phyloP scores from a whole-genome alignment of 1,140 invertebrate genomes.

The Mycetomoellerius zeteki region DNA sequence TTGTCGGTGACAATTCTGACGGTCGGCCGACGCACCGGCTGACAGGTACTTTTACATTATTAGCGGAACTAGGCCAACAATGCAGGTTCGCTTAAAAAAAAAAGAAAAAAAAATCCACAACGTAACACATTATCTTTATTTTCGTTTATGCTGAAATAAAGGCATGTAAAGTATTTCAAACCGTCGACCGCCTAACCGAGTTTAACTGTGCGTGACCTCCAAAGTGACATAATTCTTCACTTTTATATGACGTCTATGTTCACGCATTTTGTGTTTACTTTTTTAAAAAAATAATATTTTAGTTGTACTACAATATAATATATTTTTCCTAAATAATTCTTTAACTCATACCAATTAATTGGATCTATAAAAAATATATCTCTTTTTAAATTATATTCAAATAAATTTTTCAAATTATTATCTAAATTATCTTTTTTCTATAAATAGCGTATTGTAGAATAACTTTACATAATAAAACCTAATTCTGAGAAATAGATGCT shows the following conservation, averaged over 20 bases:
- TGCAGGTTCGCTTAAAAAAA: conserved; percentile 73
- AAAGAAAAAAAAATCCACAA: not conserved
- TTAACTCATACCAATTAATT: not conserved
- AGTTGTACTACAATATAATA: not conserved
- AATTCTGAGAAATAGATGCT: not conserved
- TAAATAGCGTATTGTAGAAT: not conserved
- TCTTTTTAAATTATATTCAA: not conserved
- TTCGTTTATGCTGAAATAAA: conserved; percentile 40
- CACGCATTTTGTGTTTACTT: not conserved
- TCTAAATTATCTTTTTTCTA: not conserved
- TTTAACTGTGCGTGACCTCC: not conserved
- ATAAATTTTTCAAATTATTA: not conserved
- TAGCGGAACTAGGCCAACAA: conserved; percentile 71
- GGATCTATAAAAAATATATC: not conserved
- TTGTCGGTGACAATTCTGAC: conserved; percentile 66
- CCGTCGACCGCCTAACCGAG: conserved; percentile 35
- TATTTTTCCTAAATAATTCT: not conserved
- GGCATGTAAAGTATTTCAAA: conserved; percentile 13
- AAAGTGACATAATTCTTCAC: not conserved
- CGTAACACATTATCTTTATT: conserved; percentile 60
- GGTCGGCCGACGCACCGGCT: conserved; percentile 19
- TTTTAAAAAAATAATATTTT: not conserved
- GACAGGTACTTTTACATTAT: conserved; percentile 62
- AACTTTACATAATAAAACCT: not conserved
- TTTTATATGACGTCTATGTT: not conserved